These are phyloP conservation scores for Rhopalosiphum nymphaeae DNA, from an alignment of 2,888 invertebrate species.

Conservation along the genomic window DNA sequence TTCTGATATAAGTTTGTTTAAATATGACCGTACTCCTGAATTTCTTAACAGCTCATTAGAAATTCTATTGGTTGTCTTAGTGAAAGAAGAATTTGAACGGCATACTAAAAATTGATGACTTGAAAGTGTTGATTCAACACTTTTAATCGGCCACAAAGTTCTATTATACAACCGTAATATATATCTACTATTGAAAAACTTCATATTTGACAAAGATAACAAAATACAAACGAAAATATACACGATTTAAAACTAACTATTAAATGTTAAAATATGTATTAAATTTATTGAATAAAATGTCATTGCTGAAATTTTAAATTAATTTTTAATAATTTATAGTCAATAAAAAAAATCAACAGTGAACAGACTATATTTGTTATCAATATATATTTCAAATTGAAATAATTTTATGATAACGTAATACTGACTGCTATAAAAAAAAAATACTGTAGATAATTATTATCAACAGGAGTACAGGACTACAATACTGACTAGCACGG, in stretches of 20 bases:
- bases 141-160: background rate
- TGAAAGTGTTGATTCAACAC: background rate
- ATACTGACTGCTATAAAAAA: no score
- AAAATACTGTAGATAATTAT: no score
- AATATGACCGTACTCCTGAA: slow-evolving; percentile 35
- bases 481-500: no score
- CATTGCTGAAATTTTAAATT: background rate
- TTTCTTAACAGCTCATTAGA: background rate
- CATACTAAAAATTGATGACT: background rate
- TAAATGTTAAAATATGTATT: background rate
- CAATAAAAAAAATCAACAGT: background rate
- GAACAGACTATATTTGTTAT: background rate
- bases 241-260: background rate
- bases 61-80: background rate
- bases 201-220: background rate
- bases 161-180: background rate
- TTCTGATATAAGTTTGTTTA: slow-evolving; percentile 34
- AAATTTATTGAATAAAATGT: background rate
- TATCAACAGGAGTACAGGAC: no score
- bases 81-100: background rate
- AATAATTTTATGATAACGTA: background rate
- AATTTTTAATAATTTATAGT: background rate
- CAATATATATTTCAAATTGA: background rate
- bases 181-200: slow-evolving; percentile 2
- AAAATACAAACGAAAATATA: background rate